phyloP scores from a whole-genome alignment of 2,888 invertebrate genomes.

The Torymus aiolomorphi region DNA sequence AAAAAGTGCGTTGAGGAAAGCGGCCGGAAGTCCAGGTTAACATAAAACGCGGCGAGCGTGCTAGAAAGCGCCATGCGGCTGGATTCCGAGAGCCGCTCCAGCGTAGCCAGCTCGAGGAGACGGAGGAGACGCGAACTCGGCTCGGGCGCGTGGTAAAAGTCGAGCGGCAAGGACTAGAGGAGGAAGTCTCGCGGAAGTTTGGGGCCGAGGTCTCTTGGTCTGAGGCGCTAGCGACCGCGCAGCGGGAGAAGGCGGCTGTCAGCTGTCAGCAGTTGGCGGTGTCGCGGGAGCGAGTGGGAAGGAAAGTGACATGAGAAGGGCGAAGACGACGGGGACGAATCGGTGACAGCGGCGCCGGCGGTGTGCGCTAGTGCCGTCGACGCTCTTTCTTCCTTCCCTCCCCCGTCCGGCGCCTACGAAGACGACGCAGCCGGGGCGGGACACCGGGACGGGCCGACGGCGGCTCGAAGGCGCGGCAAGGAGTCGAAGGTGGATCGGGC shows the following conservation, averaged over 20 bases:
- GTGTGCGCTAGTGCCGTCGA: conserved; percentile 9
- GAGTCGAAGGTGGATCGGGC: conserved; percentile 22
- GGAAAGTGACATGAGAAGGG: conserved; percentile 18
- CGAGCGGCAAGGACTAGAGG: no score
- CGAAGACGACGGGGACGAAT: neutral
- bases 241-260: no score
- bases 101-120: conserved; percentile 44
- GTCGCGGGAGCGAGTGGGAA: no score
- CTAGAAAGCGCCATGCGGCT: conserved; percentile 3
- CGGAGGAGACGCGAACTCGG: conserved; percentile 15
- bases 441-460: neutral
- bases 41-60: no score
- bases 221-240: no score
- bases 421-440: neutral
- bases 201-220: no score
- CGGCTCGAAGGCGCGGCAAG: neutral
- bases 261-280: no score
- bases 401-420: neutral
- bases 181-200: no score
- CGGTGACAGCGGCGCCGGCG: conserved; percentile 32
- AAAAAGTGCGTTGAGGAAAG: no score
- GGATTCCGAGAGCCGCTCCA: conserved; percentile 23
- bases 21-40: no score
- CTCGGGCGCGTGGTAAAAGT: no score
- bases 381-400: neutral